Evolutionary conservation across 2,113 vertebrate genomes (phyloP).

Genomic region (Sinocyclocheilus maitianheensis): DNA sequence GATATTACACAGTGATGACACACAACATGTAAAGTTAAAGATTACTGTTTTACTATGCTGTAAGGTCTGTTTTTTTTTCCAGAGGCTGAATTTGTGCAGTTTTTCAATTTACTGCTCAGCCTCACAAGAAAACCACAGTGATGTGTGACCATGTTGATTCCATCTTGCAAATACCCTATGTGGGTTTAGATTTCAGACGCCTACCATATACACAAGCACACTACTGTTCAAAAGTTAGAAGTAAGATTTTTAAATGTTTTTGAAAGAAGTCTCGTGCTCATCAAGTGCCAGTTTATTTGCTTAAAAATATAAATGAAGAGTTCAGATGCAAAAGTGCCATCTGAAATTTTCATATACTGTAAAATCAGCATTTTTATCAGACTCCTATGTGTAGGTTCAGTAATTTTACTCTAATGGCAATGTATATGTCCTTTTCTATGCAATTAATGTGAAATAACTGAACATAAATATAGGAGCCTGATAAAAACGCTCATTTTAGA

Average conservation of each 20-base stretch:
- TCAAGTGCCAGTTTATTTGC: too few relatives aligned
- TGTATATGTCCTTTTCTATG: too few relatives aligned
- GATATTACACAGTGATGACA: background rate
- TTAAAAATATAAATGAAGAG: too few relatives aligned
- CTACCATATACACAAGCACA: background rate
- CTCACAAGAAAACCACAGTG: background rate
- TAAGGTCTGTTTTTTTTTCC: background rate
- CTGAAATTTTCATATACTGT: too few relatives aligned
- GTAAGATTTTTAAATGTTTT: background rate
- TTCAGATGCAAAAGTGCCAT: too few relatives aligned
- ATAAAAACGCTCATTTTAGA: too few relatives aligned
- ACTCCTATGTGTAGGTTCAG: too few relatives aligned
- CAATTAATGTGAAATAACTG: too few relatives aligned
- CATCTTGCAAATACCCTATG: constrained; percentile 12
- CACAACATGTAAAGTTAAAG: background rate
- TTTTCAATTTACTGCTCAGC: background rate
- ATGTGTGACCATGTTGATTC: background rate
- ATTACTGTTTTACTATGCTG: background rate
- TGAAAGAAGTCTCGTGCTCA: background rate
- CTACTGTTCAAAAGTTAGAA: background rate
- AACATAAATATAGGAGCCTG: too few relatives aligned
- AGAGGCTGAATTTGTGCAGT: background rate
- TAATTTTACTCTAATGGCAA: too few relatives aligned
- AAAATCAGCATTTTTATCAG: too few relatives aligned
- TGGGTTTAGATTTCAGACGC: background rate